Evolutionary conservation across 30 jellyfish, hydroid and myxozoan genomes (phyloP).

Genomic region (Aurelia sp.): DNA sequence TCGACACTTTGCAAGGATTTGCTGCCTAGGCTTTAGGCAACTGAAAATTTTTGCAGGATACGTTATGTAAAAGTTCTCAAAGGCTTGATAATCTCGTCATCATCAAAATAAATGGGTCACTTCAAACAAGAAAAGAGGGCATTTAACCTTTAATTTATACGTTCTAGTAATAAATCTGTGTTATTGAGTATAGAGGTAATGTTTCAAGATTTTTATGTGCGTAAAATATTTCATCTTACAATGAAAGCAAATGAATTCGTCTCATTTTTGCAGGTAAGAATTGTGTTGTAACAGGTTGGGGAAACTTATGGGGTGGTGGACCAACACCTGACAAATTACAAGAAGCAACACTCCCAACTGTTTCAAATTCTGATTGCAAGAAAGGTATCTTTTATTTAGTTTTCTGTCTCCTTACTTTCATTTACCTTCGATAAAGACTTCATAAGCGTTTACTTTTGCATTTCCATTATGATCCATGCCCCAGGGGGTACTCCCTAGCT

Average conservation of each 20-base stretch:
- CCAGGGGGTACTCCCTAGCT: no score
- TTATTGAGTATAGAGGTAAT: no score
- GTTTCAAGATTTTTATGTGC: no score
- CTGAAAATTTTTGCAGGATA: no score
- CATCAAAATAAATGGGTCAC: no score
- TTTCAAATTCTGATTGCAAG: conserved; percentile 45
- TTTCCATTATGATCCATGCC: not conserved
- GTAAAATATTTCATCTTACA: not conserved
- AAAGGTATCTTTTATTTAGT: not conserved
- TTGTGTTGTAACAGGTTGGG: conserved; percentile 29
- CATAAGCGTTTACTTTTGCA: not conserved
- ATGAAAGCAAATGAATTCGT: not conserved
- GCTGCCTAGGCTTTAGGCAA: no score
- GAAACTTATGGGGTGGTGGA: conserved; percentile 21
- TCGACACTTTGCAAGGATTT: no score
- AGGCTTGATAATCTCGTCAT: no score
- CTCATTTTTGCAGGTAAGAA: not conserved
- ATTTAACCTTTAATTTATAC: no score
- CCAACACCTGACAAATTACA: conserved; percentile 42
- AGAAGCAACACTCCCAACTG: conserved; percentile 51
- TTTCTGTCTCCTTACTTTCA: not conserved
- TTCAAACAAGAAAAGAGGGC: no score
- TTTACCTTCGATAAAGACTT: not conserved
- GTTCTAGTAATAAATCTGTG: no score
- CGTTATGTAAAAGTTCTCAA: no score